These are phyloP conservation scores for Acanthiza pusilla DNA, from an alignment of 2,797 vertebrate species.

Conservation along the genomic window DNA sequence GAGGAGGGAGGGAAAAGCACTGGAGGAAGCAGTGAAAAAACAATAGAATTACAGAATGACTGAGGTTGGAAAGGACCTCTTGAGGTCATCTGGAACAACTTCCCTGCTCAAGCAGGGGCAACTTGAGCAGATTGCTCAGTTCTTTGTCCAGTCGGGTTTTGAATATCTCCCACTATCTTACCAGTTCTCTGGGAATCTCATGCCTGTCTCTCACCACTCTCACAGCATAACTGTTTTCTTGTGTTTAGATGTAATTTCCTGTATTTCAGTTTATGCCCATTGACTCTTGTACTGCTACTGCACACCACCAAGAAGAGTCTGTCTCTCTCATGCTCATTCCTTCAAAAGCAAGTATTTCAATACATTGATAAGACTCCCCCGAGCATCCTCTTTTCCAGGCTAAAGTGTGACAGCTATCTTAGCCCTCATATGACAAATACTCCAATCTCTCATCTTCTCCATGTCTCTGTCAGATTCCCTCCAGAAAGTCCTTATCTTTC, in stretches of 20 bases:
- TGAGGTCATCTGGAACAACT: background rate
- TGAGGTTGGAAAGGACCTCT: background rate
- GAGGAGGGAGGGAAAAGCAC: background rate
- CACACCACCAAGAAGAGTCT: background rate
- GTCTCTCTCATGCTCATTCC: background rate
- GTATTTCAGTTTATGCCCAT: background rate
- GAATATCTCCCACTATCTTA: background rate
- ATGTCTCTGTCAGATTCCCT: background rate
- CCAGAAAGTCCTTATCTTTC: background rate
- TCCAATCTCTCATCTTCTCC: background rate
- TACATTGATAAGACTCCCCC: accelerated
- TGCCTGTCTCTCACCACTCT: background rate
- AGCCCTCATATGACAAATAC: background rate
- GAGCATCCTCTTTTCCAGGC: background rate
- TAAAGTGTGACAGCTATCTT: background rate
- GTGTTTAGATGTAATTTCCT: background rate
- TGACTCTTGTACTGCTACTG: background rate
- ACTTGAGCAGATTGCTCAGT: background rate
- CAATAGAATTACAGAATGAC: background rate
- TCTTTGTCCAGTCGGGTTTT: background rate
- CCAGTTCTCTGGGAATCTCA: background rate
- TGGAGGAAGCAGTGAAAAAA: background rate
- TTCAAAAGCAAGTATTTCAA: background rate
- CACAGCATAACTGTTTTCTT: background rate
- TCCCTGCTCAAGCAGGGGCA: background rate